phyloP scores from a whole-genome alignment of 2,888 invertebrate species.

The Drosophila algonquin region DNA sequence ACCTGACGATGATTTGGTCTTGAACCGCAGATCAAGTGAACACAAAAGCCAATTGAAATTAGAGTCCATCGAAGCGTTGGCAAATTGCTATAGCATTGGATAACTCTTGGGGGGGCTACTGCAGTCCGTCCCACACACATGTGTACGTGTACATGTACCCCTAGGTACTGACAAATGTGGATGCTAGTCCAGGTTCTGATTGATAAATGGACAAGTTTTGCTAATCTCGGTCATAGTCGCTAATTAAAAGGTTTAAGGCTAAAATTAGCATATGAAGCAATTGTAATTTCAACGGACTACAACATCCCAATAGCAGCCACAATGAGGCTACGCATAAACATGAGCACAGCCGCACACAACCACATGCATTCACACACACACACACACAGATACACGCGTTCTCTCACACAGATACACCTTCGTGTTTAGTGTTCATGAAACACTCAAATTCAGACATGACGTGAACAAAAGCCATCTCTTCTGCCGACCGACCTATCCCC shows the following conservation, averaged over 20 bases:
- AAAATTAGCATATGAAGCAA: slow-evolving; percentile 71
- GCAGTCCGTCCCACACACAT: slow-evolving; percentile 14
- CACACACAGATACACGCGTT: background rate
- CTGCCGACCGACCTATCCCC: background rate
- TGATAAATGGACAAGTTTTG: slow-evolving; percentile 61
- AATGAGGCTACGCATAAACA: slow-evolving; percentile 26
- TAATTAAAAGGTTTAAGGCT: slow-evolving; percentile 80
- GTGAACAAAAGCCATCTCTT: slow-evolving; percentile 50
- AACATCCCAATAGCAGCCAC: background rate
- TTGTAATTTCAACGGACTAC: slow-evolving; percentile 22
- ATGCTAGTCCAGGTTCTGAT: slow-evolving; percentile 18
- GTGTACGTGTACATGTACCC: background rate
- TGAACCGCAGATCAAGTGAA: slow-evolving; percentile 70
- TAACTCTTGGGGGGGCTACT: slow-evolving; percentile 10
- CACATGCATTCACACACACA: background rate
- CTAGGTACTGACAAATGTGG: background rate
- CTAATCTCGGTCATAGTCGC: slow-evolving; percentile 77
- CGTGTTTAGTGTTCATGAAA: slow-evolving; percentile 67
- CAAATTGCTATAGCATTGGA: slow-evolving; percentile 52
- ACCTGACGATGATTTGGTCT: slow-evolving; percentile 46
- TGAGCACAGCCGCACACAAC: background rate
- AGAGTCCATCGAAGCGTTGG: slow-evolving; percentile 42
- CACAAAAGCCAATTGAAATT: slow-evolving; percentile 47
- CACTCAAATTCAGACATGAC: slow-evolving; percentile 52
- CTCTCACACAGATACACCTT: slow-evolving; percentile 32